Evolutionary conservation across 2,888 invertebrate species (phyloP).

Genomic region (Bembecia ichneumoniformis): DNA sequence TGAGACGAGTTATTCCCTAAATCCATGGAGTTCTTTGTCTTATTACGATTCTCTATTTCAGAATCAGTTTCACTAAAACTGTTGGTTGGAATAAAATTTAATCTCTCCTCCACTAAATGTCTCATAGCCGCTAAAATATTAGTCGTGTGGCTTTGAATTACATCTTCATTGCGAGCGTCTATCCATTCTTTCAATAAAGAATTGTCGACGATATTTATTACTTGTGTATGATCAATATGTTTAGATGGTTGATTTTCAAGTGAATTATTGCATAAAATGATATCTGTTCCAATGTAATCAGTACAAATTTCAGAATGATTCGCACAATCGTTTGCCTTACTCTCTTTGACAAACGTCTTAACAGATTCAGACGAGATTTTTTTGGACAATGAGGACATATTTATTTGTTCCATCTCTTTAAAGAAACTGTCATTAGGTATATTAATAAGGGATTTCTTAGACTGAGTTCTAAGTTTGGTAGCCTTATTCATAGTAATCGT

Average conservation of each 20-base stretch:
- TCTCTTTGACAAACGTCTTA: no score
- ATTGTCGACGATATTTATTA: slow-evolving; percentile 13
- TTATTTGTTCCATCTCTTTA: neutral
- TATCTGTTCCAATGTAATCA: no score
- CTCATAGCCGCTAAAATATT: slow-evolving; percentile 21
- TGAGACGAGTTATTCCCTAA: no score
- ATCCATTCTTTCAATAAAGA: slow-evolving; percentile 18
- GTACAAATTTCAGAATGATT: no score
- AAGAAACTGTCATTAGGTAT: slow-evolving; percentile 10
- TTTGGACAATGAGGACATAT: neutral
- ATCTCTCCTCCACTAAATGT: slow-evolving; percentile 34
- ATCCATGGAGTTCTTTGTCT: no score
- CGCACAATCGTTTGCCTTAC: no score
- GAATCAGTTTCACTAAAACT: slow-evolving; percentile 18
- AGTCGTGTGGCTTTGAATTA: slow-evolving; percentile 13
- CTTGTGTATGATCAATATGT: neutral
- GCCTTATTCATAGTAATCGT: slow-evolving; percentile 11
- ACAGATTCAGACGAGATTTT: neutral
- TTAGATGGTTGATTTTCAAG: no score
- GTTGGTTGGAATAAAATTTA: slow-evolving; percentile 24
- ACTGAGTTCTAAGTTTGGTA: slow-evolving; percentile 24
- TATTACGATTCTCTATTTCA: slow-evolving; percentile 13
- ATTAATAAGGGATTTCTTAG: slow-evolving; percentile 25
- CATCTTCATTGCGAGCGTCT: slow-evolving; percentile 11
- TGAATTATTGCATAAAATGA: no score